A percentile compares a stretch with the other conserved stretches of the same genome.
phyloP scores from a whole-genome alignment of 1,140 invertebrate species.

The Drosophila subobscura region DNA sequence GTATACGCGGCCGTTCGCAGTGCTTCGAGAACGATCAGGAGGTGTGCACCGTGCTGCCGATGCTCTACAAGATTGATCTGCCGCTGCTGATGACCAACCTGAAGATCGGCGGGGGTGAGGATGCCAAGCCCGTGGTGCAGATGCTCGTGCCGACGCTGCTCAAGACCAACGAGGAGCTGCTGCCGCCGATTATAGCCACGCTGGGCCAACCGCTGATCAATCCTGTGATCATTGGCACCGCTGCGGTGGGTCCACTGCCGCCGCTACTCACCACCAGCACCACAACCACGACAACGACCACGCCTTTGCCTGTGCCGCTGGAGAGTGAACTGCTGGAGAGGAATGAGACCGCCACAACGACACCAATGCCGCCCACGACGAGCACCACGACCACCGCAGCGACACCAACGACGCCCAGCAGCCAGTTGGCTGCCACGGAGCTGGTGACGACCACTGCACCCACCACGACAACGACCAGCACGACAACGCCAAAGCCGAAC shows the following conservation, averaged over 20 bases:
- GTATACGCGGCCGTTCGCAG: constrained; percentile 86
- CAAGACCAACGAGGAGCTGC: constrained; percentile 69
- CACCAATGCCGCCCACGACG: not conserved
- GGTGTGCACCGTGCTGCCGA: constrained; percentile 83
- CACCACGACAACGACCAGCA: constrained; percentile 62
- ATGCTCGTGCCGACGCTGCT: constrained; percentile 71
- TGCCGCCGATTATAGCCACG: constrained; percentile 84
- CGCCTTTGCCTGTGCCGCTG: constrained; percentile 3
- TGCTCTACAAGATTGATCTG: constrained; percentile 80
- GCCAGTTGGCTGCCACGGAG: constrained; percentile 39
- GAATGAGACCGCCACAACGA: constrained; percentile 29
- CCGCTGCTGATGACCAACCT: constrained; percentile 57
- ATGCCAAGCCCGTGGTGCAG: constrained; percentile 54
- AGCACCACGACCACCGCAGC: constrained; percentile 11
- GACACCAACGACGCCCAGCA: constrained; percentile 20
- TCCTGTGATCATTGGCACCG: constrained; percentile 82
- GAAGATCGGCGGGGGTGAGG: constrained; percentile 53
- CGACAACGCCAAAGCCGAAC: constrained; percentile 62
- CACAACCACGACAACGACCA: too few relatives aligned
- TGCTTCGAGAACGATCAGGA: constrained; percentile 85
- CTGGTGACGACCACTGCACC: constrained; percentile 61
- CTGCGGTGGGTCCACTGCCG: constrained; percentile 39
- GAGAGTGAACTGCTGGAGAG: constrained; percentile 20
- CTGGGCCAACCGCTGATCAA: constrained; percentile 84
- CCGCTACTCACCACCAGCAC: constrained; percentile 22